Evolutionary conservation across 2,797 vertebrate species (phyloP), one percentile per base, ranked within the genome.

Genomic region (Acanthurus tractus): DNA sequence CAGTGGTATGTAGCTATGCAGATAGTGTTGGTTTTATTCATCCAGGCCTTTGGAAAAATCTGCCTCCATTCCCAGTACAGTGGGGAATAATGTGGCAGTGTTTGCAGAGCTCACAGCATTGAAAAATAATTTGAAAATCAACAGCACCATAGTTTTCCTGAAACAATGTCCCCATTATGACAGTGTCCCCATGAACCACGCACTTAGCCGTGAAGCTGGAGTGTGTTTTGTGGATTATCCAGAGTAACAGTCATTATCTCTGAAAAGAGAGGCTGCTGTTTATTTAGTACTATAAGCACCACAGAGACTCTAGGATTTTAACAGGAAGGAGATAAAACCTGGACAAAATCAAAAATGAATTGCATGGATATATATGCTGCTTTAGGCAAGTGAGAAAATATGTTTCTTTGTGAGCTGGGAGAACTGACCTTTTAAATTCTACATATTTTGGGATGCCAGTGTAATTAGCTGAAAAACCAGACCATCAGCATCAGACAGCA

Each of bases 371-470:
- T 6, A 20, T 6, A 20, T 49, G 23, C 61, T 48, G 23, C 45
- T 4, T 4, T 1, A 49, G 46, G 18, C n/a, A 17, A 63, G 45
- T 36, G 29, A 13, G 44, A 29, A 52, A 18, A 42, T 8, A 22
- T 14, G 23, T 55, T 44, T 44, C 18, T 20, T 20, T 44, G 12
- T 22, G 52, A 66, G 50, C 44, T n/a, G 1, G 13, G 13, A 56
- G 45, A 69, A 36, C 14, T 14, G 1, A 25, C 7, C 7, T 10
- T 45, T 42, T n/a, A 8, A 65, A 29, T 40, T 42, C 22, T 6
- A 46, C 55, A 63, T 11, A 53, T 54, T 59, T 52, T 46, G 38
- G 58, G 7, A 45, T 22, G 23, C 50, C 50, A 57, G 23, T 44
- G 9, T 40, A 49, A 34, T 65, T 46, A 18, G 8, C 48, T 61